Conservation (phyloP, 2,888 invertebrate species). For the Rotaria sp. region DNA sequence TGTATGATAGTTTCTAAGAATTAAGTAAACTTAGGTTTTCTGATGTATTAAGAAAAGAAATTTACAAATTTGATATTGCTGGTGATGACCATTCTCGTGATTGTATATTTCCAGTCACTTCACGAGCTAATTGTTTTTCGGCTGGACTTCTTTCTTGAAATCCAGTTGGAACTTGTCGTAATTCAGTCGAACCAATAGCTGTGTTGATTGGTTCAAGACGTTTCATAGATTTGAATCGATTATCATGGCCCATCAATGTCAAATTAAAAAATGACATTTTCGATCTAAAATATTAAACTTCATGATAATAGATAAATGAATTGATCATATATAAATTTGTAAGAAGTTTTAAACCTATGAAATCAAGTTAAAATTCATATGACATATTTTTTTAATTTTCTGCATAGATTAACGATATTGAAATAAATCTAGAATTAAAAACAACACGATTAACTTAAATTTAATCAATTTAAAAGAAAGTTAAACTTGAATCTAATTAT, state of each 20-base stretch:
- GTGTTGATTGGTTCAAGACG: neutral
- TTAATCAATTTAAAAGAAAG: too few species aligned
- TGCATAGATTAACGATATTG: too few species aligned
- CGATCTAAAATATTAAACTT: neutral
- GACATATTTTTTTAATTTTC: too few species aligned
- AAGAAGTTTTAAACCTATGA: too few species aligned
- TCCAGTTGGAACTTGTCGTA: neutral
- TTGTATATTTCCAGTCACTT: neutral
- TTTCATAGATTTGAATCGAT: slow-evolving; percentile 27
- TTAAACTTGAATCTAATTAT: too few species aligned
- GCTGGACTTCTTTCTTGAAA: neutral
- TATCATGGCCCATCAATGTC: slow-evolving; percentile 35
- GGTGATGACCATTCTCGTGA: neutral
- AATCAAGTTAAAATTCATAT: too few species aligned
- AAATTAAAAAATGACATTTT: slow-evolving; percentile 40
- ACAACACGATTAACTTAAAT: too few species aligned
- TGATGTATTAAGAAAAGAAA: neutral
- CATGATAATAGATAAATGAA: slow-evolving; percentile 57
- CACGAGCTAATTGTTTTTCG: slow-evolving; percentile 3
- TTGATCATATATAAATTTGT: too few species aligned
- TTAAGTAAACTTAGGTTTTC: neutral
- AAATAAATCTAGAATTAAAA: too few species aligned
- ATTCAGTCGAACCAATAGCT: neutral
- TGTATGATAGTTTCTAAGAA: neutral
- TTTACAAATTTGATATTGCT: neutral